phyloP scores from a whole-genome alignment of 2,797 vertebrate genomes.

The Myotis myotis region DNA sequence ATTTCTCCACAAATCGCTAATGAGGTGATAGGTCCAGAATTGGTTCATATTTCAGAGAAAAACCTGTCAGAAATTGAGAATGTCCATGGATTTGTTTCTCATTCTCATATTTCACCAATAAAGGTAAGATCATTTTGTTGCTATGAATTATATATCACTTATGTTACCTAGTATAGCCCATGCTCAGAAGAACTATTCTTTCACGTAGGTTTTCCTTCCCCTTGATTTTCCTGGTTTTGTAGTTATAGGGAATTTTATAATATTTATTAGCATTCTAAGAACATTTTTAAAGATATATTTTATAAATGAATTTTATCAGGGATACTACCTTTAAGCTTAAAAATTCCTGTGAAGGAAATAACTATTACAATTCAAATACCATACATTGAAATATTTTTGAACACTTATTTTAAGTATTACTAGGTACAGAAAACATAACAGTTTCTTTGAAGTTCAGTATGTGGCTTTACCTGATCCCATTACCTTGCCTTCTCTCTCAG shows the following conservation, averaged over 20 bases:
- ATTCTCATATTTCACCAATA: constrained; percentile 96
- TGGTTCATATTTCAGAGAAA: constrained; percentile 96
- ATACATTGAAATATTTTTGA: constrained; percentile 6
- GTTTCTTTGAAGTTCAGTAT: neutral
- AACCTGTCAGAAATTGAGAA: constrained; percentile 95
- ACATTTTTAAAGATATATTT: neutral
- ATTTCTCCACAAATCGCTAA: constrained; percentile 90
- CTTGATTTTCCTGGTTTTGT: neutral
- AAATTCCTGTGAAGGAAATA: neutral
- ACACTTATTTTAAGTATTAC: constrained; percentile 40
- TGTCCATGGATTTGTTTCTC: constrained; percentile 95
- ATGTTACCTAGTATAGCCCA: neutral
- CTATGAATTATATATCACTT: constrained; percentile 31
- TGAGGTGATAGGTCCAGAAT: constrained; percentile 89
- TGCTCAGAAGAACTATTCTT: neutral
- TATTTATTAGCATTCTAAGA: constrained; percentile 34
- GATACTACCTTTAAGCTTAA: neutral
- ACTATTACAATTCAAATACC: constrained; percentile 23
- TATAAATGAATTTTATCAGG: constrained; percentile 34
- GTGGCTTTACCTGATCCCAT: neutral
- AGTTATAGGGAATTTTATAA: constrained; percentile 13
- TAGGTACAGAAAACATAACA: neutral
- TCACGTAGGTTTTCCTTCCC: neutral
- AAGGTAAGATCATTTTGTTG: constrained; percentile 88
- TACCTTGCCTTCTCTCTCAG: neutral